Conservation (phyloP, 2,888 invertebrate species). For the Apamea epomidion region DNA sequence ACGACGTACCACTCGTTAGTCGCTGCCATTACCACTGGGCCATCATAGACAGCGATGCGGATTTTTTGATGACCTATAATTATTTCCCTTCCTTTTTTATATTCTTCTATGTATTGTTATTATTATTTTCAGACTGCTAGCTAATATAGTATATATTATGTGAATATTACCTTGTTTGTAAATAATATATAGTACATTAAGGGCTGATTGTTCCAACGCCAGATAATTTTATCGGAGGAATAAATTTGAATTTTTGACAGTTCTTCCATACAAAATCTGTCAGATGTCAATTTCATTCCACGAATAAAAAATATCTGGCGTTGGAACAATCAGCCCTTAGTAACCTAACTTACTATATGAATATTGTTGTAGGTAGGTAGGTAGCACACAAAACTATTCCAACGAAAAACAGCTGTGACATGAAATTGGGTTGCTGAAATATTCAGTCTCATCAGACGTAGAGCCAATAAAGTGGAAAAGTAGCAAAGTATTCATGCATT, state of each 20-base stretch:
- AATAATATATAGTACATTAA: background rate
- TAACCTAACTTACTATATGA: background rate
- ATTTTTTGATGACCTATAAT: background rate
- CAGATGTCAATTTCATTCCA: no score
- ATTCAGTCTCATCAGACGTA: slow-evolving; percentile 48
- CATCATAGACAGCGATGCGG: background rate
- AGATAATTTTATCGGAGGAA: no score
- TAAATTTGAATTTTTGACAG: no score
- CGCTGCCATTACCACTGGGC: no score
- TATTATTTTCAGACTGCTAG: background rate
- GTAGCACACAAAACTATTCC: slow-evolving; percentile 22
- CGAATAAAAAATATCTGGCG: no score
- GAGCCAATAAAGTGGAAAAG: slow-evolving; percentile 27
- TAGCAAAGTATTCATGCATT: slow-evolving; percentile 20
- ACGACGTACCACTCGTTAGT: no score
- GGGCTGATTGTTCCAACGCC: no score
- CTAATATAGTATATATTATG: background rate
- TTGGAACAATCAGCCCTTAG: no score
- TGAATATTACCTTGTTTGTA: background rate
- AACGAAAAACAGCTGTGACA: slow-evolving; percentile 35
- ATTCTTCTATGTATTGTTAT: background rate
- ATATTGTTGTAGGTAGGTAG: background rate
- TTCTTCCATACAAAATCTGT: no score
- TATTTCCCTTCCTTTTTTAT: background rate
- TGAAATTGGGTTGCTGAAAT: slow-evolving; percentile 46